phyloP scores from a whole-genome alignment of 1,140 invertebrate genomes.

The Caligus rogercresseyi region DNA sequence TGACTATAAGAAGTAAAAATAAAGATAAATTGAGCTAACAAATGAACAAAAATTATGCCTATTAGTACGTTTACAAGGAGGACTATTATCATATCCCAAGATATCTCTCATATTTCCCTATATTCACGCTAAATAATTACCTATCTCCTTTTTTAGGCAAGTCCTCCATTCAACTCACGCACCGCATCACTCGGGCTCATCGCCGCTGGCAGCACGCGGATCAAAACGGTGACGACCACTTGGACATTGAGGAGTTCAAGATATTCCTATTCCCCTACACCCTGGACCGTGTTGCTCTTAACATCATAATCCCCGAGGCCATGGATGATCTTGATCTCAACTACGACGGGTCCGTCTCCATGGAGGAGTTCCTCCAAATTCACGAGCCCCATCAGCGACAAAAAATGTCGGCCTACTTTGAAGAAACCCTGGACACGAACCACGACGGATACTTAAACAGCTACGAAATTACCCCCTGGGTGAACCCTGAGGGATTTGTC shows the following conservation, averaged over 20 bases:
- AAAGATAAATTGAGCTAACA: too few relatives aligned
- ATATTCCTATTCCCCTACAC: constrained; percentile 10
- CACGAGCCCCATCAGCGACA: background rate
- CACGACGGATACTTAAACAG: constrained; percentile 1
- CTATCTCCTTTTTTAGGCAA: background rate
- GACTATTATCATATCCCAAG: too few relatives aligned
- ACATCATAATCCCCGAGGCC: constrained; percentile 2
- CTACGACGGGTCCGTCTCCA: background rate
- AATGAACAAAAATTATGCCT: too few relatives aligned
- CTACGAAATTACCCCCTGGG: constrained; percentile 5
- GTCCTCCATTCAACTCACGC: background rate
- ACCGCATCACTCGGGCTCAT: background rate
- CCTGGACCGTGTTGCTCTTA: background rate
- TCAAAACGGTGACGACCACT: background rate
- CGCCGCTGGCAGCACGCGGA: constrained; percentile 4
- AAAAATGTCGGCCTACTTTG: background rate
- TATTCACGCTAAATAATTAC: background rate
- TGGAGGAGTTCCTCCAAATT: constrained; percentile 7
- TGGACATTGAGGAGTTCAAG: constrained; percentile 10
- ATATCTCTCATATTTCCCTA: background rate
- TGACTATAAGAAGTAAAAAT: too few relatives aligned
- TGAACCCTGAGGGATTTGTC: constrained; percentile 7
- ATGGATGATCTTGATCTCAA: constrained; percentile 7
- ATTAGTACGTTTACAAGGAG: too few relatives aligned
- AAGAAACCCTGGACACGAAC: background rate